Base-by-base conservation (phyloP, 23 tunicate species). In the Styela plicata region DNA sequence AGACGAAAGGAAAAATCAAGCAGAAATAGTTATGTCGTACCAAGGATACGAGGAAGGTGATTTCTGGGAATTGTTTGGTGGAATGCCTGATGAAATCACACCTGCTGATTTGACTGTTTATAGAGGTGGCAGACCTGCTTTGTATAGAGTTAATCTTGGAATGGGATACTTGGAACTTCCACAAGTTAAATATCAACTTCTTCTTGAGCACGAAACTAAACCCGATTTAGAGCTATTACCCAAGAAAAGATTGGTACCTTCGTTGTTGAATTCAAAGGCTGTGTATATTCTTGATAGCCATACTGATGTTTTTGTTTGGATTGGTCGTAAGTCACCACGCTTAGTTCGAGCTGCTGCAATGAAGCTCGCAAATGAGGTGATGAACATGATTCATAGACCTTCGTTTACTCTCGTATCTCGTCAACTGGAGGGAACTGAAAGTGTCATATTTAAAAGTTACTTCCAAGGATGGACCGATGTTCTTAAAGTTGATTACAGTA, bases 391-490 rank as follows among this genome's bases (percentile, higher is more conserved):
- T 29, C 91, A 92, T 52, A 73, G 99, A 19, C 97, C 97, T 1
- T 70, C 88, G 2, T 87, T 96, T 64, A 87, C 96, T 3, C 82
- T 89, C 57, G 99, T 96, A 13, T 77, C 97, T 3, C 83, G 85
- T 33, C 91, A 96, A 73, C 89, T 96, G 30, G 99, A 96, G 82
- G 97, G 91, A 22, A 85, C 93, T 0, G 99, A 96, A 65, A 95
- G 94, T 64, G 97, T 96, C 78, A 76, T 93, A 1, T 96, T 96
- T 66, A 89, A 92, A 70, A 79, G 93, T 0, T 69, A 87, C 28
- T 96, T 96, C 83, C 90, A 87, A 36, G 89, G 89, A 69, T 96
- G 99, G 99, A 92, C 92, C 25, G 96, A 88, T 35, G 99, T 96
- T 32, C 85, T 96, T 30, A 96, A 87, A 81, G 96, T 96, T 20